A percentile compares a stretch with the other conserved stretches of the same genome.
Evolutionary conservation across 2,113 vertebrate species (phyloP).

Genomic region (Hucho hucho): DNA sequence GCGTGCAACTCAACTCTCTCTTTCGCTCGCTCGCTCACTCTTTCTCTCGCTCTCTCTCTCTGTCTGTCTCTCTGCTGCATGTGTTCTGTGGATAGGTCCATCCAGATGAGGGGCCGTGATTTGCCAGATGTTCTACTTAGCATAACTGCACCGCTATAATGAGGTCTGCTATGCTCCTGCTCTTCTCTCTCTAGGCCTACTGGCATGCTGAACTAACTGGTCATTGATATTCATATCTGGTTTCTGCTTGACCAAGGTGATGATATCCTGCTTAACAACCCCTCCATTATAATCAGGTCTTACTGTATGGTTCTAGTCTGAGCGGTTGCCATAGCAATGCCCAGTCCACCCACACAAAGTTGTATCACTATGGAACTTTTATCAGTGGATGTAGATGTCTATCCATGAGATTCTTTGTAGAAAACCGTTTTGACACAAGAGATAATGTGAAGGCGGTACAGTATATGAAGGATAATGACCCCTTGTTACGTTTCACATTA

Average conservation of each 20-base stretch:
- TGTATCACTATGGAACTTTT: neutral
- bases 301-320: neutral
- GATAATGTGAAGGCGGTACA: no score
- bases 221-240: neutral
- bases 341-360: neutral
- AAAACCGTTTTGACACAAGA: neutral
- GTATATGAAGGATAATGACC: no score
- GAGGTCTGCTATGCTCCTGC: neutral
- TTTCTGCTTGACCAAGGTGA: neutral
- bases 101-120: neutral
- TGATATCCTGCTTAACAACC: neutral
- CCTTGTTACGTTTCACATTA: no score
- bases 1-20: neutral
- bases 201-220: neutral
- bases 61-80: constrained; percentile 30
- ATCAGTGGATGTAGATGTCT: neutral
- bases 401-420: neutral
- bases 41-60: constrained; percentile 46
- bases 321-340: no score
- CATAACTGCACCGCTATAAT: neutral
- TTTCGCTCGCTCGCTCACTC: neutral
- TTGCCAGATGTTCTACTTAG: constrained; percentile 29
- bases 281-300: neutral
- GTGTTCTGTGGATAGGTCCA: constrained; percentile 3
- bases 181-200: neutral